These are phyloP conservation scores for Neodontobutis hainanensis DNA, from an alignment of 2,113 vertebrate genomes.

Conservation along the genomic window DNA sequence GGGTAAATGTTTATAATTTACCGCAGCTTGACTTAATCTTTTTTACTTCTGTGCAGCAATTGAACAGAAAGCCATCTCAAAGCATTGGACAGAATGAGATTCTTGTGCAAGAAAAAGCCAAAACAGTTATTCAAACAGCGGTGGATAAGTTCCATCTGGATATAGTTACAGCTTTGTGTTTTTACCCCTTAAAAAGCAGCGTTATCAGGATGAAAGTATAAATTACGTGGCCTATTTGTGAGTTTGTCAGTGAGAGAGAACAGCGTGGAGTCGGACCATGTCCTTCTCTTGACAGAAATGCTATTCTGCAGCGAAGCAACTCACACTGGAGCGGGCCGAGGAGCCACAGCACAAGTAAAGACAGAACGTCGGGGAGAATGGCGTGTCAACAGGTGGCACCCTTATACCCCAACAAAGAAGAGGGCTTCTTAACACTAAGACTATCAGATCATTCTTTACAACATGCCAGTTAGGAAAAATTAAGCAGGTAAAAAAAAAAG, in stretches of 20 bases:
- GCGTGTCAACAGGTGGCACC: conserved; percentile 20
- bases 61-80: conserved; percentile 49
- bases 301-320: conserved; percentile 7
- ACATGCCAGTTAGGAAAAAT: conserved; percentile 20
- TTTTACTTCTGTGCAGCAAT: conserved; percentile 49
- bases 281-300: conserved; percentile 26
- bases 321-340: neutral
- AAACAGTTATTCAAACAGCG: conserved; percentile 45
- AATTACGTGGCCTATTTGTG: conserved; percentile 55
- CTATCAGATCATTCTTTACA: conserved; percentile 15
- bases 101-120: conserved; percentile 39
- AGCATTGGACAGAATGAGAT: conserved; percentile 42
- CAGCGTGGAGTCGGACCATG: conserved; percentile 14
- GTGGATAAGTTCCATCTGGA: conserved; percentile 67
- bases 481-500: conserved; percentile 22
- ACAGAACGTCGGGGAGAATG: neutral
- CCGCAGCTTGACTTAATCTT: conserved; percentile 52
- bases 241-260: conserved; percentile 40
- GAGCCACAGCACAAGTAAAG: neutral
- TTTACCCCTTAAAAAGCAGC: conserved; percentile 57
- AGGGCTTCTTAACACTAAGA: neutral
- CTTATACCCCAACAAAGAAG: neutral
- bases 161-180: conserved; percentile 60
- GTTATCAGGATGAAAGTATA: conserved; percentile 60
- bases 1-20: conserved; percentile 68